Evolutionary conservation across 2,888 invertebrate species (phyloP).

Genomic region (Drosophila falleni): DNA sequence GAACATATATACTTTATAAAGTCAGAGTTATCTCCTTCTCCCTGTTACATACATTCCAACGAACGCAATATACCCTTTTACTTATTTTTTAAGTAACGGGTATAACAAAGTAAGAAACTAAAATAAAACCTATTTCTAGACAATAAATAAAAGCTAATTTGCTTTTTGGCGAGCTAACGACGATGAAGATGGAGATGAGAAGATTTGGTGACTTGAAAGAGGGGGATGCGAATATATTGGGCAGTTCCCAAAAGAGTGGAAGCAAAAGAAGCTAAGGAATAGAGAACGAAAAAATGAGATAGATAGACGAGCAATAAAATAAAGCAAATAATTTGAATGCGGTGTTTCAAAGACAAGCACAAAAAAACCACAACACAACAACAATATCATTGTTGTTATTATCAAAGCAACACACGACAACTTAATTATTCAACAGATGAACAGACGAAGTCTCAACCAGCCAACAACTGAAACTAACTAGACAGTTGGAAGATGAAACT

Average conservation of each 20-base stretch:
- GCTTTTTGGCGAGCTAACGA: conserved; percentile 53
- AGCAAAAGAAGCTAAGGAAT: background rate
- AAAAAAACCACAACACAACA: conserved; percentile 33
- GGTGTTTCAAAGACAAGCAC: conserved; percentile 60
- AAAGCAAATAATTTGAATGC: conserved; percentile 66
- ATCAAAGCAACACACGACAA: conserved; percentile 68
- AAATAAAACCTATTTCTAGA: conserved; percentile 50
- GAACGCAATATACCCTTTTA: no score
- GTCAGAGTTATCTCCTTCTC: no score
- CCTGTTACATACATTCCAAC: no score
- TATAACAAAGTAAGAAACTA: background rate
- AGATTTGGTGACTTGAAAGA: background rate
- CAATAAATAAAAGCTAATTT: conserved; percentile 73
- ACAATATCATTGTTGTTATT: conserved; percentile 43
- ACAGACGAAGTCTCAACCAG: conserved; percentile 27
- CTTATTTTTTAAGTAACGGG: no score
- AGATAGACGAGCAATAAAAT: conserved; percentile 59
- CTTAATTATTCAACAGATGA: conserved; percentile 71
- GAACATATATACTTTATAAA: no score
- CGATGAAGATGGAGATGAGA: background rate
- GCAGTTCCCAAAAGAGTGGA: conserved; percentile 19
- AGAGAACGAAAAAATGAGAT: conserved; percentile 3
- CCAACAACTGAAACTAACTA: background rate
- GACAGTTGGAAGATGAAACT: conserved; percentile 26
- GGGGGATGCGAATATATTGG: conserved; percentile 9